Conservation (phyloP, 2,797 vertebrate species). For the Chaetodon trifasciatus region DNA sequence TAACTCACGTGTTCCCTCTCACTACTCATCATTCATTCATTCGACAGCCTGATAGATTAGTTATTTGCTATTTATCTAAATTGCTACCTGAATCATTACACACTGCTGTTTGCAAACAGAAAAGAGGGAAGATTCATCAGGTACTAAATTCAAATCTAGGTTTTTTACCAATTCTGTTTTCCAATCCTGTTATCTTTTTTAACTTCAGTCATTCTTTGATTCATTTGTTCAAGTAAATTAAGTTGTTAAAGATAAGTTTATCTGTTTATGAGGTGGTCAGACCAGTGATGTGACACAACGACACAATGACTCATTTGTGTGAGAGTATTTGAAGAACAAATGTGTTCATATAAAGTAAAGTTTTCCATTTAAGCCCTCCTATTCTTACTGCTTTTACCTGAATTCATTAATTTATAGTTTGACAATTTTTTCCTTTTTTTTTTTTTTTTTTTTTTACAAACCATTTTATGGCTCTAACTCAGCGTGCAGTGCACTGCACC, state of each 20-base stretch:
- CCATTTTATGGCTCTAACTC: slow-evolving; percentile 24
- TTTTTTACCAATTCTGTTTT: neutral
- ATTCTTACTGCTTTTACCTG: neutral
- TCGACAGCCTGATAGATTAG: neutral
- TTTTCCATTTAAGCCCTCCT: neutral
- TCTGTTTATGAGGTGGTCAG: neutral
- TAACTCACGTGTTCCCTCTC: neutral
- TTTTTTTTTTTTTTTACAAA: slow-evolving; percentile 7
- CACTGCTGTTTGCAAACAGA: neutral
- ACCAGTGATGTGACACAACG: neutral
- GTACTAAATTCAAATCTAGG: neutral
- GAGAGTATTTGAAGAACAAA: slow-evolving; percentile 9
- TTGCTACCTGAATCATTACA: neutral
- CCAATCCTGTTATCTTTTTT: neutral
- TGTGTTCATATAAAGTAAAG: slow-evolving; percentile 1
- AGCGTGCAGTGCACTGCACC: slow-evolving; percentile 30
- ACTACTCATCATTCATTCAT: neutral
- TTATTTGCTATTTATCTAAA: neutral
- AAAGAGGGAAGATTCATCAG: neutral
- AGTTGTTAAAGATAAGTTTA: neutral
- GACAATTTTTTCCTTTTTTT: neutral
- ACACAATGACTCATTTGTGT: neutral
- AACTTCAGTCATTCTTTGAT: neutral
- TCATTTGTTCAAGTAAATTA: neutral
- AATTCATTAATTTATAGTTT: slow-evolving; percentile 39